Evolutionary conservation across 2,888 invertebrate species (phyloP).

Genomic region (Agapetus fuscipes): DNA sequence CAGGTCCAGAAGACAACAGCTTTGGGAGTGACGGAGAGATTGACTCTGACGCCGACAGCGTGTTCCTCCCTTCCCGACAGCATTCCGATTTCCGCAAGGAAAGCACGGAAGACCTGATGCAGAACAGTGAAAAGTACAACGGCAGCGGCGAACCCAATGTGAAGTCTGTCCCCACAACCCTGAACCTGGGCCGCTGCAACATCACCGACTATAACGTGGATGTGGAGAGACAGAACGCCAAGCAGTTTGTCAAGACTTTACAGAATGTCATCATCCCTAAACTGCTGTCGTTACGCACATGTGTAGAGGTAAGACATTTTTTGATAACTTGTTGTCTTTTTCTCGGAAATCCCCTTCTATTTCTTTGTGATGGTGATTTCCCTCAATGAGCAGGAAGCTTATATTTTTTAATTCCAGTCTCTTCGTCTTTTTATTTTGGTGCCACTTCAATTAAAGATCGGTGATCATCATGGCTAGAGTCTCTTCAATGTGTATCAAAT

Average conservation of each 20-base stretch:
- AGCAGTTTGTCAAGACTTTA: conserved; percentile 71
- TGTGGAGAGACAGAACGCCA: conserved; percentile 77
- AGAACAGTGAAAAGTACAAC: conserved; percentile 2
- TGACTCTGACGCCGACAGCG: conserved; percentile 43
- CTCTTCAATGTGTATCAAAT: no score
- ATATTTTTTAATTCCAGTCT: no score
- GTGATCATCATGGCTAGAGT: no score
- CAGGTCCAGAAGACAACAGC: conserved; percentile 58
- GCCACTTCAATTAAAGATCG: no score
- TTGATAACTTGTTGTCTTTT: no score
- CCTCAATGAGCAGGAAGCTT: no score
- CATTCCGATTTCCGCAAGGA: conserved; percentile 30
- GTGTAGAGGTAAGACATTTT: conserved; percentile 67
- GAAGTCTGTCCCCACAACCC: conserved; percentile 37
- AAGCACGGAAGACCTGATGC: conserved; percentile 24
- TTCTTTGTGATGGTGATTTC: no score
- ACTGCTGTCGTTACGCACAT: conserved; percentile 63
- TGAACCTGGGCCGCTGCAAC: conserved; percentile 42
- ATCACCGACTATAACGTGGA: conserved; percentile 64
- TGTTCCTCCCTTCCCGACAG: conserved; percentile 37
- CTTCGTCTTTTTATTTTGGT: no score
- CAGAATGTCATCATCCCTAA: conserved; percentile 67
- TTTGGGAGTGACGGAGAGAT: conserved; percentile 42
- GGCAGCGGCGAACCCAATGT: conserved; percentile 26
- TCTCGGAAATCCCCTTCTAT: neutral